A percentile compares a stretch with the other conserved stretches of the same genome.
Evolutionary conservation across 2,888 invertebrate genomes (phyloP).

Genomic region (Leucophora obtusa): DNA sequence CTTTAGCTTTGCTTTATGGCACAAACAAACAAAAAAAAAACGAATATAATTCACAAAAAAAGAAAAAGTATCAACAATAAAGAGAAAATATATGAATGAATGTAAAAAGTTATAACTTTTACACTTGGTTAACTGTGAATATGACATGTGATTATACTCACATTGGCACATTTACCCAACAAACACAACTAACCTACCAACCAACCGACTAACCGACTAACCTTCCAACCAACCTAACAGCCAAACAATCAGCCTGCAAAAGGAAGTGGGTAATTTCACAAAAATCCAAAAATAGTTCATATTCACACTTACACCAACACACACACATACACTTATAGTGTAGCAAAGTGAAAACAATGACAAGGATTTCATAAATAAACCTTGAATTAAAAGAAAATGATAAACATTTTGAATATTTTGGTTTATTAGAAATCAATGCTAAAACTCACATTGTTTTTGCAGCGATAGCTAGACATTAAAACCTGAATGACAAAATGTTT

Average conservation of each 20-base stretch:
- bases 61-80: conserved; percentile 4
- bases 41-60: not conserved
- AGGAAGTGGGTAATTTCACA: conserved; percentile 53
- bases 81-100: conserved; percentile 12
- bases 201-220: not conserved
- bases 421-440: conserved; percentile 2
- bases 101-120: conserved; percentile 57
- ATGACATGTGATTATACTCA: conserved; percentile 29
- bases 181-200: not conserved
- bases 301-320: not conserved
- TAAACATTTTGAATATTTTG: conserved; percentile 8
- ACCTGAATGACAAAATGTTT: no score
- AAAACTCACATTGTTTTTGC: not conserved
- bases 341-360: not conserved
- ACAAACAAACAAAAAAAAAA: not conserved
- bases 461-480: not conserved
- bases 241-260: conserved; percentile 25
- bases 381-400: conserved; percentile 15
- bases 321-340: not conserved
- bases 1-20: conserved; percentile 11
- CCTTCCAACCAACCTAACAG: not conserved
- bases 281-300: not conserved
- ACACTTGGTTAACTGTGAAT: conserved; percentile 54
- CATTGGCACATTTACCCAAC: conserved; percentile 23
- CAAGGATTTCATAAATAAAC: conserved; percentile 22